Percentiles rank a stretch among this genome's conserved stretches.
Conservation (phyloP, 2,888 invertebrate genomes). For the Thalpophila matura region DNA sequence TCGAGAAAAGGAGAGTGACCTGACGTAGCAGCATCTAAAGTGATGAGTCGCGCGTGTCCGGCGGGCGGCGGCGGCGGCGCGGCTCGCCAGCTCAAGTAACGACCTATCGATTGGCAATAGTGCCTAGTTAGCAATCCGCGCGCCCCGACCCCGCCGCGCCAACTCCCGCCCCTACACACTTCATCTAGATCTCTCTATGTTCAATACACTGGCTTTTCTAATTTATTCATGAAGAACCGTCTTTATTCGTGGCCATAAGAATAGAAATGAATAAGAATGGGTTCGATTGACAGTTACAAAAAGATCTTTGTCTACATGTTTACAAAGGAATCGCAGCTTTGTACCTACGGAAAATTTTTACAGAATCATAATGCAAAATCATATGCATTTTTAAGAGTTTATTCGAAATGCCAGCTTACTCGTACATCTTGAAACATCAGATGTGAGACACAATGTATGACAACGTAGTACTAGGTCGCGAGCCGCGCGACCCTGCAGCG, state of each 20-base stretch:
- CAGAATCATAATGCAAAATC: not conserved
- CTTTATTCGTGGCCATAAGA: slow-evolving; percentile 52
- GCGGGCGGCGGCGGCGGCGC: slow-evolving; percentile 73
- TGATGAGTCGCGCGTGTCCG: slow-evolving; percentile 89
- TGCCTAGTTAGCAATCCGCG: slow-evolving; percentile 88
- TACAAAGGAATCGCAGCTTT: slow-evolving; percentile 4
- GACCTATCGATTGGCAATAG: slow-evolving; percentile 91
- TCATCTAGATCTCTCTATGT: slow-evolving; percentile 68
- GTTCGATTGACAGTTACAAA: slow-evolving; percentile 13
- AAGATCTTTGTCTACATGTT: slow-evolving; percentile 22
- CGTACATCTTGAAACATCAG: not conserved
- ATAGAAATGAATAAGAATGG: slow-evolving; percentile 33
- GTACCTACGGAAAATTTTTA: not conserved
- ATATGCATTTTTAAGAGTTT: not conserved
- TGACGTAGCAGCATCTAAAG: slow-evolving; percentile 89
- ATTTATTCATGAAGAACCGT: slow-evolving; percentile 70
- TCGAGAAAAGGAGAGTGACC: slow-evolving; percentile 91
- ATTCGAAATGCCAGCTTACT: not conserved
- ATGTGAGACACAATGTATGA: slow-evolving; percentile 2
- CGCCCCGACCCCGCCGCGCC: slow-evolving; percentile 66
- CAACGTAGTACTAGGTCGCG: slow-evolving; percentile 14
- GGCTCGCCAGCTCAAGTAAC: slow-evolving; percentile 82
- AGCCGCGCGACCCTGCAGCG: slow-evolving; percentile 65
- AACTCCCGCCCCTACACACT: slow-evolving; percentile 62
- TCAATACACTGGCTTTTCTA: slow-evolving; percentile 66